phyloP scores from a whole-genome alignment of 2,888 invertebrate genomes.

The Ichneumoninae sp. region DNA sequence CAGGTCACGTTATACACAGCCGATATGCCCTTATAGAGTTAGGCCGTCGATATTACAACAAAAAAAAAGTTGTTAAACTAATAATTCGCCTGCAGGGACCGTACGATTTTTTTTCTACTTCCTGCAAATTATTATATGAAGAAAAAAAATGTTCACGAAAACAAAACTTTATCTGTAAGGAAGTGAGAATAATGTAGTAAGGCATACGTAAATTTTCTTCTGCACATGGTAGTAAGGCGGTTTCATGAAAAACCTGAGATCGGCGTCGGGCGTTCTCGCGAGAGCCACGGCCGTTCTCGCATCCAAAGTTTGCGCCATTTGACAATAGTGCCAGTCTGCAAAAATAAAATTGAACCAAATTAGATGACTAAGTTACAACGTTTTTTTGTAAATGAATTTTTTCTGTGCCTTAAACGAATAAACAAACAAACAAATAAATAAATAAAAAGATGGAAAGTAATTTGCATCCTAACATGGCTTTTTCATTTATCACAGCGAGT shows the following conservation, averaged over 20 bases:
- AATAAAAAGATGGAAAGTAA: no score
- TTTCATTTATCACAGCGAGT: no score
- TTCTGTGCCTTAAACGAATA: background rate
- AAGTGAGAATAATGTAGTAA: constrained; percentile 67
- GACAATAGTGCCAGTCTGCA: constrained; percentile 87
- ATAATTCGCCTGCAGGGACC: no score
- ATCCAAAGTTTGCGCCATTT: constrained; percentile 92
- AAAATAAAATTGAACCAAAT: constrained; percentile 56
- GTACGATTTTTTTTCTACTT: no score
- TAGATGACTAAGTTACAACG: constrained; percentile 9
- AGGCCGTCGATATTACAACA: no score
- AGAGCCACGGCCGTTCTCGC: constrained; percentile 91
- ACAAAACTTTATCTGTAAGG: no score
- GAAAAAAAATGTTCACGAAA: no score
- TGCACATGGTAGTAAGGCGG: constrained; percentile 86
- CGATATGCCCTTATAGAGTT: background rate
- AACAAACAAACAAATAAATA: background rate
- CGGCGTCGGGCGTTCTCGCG: constrained; percentile 89
- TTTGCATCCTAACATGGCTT: no score
- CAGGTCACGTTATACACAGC: background rate
- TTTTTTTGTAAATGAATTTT: background rate
- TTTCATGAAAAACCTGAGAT: constrained; percentile 90
- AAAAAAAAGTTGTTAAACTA: no score
- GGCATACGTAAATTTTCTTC: constrained; percentile 83
- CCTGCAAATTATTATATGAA: no score